A percentile compares a stretch with the other conserved stretches of the same genome.
These are phyloP conservation scores for Coendou prehensilis DNA, from an alignment of 2,797 vertebrate genomes.

Conservation along the genomic window DNA sequence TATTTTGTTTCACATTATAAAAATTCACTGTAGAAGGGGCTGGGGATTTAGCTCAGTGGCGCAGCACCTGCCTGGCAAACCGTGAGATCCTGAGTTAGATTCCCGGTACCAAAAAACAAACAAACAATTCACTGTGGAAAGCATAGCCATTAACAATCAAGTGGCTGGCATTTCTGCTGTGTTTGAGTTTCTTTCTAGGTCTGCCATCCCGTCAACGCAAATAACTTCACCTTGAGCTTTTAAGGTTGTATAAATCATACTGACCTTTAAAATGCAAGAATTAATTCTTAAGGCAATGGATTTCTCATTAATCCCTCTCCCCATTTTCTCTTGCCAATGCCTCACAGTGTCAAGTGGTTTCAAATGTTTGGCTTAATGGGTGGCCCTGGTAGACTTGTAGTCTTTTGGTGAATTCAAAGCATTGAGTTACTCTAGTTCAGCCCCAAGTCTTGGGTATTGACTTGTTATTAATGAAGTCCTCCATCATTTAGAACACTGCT, in stretches of 20 bases:
- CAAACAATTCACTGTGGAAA: conserved; percentile 42
- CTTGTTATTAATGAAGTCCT: not conserved
- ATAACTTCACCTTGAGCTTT: conserved; percentile 61
- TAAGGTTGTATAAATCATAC: conserved; percentile 66
- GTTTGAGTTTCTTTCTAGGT: conserved; percentile 70
- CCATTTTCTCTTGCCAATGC: conserved; percentile 48
- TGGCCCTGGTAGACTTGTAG: not conserved
- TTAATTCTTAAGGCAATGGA: not conserved
- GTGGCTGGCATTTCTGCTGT: conserved; percentile 71
- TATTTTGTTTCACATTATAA: conserved; percentile 62
- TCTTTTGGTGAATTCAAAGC: conserved; percentile 53
- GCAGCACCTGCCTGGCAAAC: too few relatives aligned
- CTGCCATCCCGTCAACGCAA: conserved; percentile 32
- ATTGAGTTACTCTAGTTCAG: conserved; percentile 1
- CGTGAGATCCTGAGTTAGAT: too few relatives aligned
- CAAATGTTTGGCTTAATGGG: conserved; percentile 45
- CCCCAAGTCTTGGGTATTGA: not conserved
- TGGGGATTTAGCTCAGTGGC: too few relatives aligned
- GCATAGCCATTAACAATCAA: not conserved
- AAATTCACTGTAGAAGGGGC: conserved; percentile 16
- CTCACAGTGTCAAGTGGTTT: not conserved
- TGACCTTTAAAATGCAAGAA: conserved; percentile 62
- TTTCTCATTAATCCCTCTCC: not conserved
- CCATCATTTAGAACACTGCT: not conserved
- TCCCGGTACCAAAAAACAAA: too few relatives aligned